Conservation (phyloP, 1,140 invertebrate species). For the Batillaria attramentaria region DNA sequence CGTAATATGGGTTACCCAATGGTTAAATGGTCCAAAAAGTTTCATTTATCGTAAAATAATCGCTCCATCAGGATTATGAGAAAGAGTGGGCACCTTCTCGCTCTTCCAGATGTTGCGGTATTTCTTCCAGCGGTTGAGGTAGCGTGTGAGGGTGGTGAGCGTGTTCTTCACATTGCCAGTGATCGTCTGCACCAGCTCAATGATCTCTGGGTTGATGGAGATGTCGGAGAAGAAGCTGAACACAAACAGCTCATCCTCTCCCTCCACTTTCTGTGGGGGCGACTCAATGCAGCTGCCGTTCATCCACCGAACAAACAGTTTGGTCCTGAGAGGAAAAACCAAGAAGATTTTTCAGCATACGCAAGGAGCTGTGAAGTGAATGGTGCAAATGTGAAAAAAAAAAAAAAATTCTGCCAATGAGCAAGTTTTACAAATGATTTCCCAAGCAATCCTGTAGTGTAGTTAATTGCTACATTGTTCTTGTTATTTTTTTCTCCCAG, state of each 20-base stretch:
- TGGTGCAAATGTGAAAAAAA: no score
- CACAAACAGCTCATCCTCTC: conserved; percentile 75
- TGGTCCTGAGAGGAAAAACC: conserved; percentile 78
- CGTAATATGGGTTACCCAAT: no score
- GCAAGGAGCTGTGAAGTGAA: no score
- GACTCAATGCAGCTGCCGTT: conserved; percentile 84
- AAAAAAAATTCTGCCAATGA: no score
- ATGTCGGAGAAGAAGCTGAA: conserved; percentile 86
- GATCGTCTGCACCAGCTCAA: conserved; percentile 78
- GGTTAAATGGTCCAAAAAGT: no score
- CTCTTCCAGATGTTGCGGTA: conserved; percentile 86
- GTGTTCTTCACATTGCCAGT: conserved; percentile 79
- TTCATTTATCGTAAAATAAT: no score
- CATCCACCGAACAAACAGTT: conserved; percentile 87
- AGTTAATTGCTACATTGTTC: no score
- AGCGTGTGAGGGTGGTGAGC: conserved; percentile 77
- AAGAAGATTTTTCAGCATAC: no score
- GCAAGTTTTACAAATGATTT: no score
- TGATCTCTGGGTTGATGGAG: conserved; percentile 78
- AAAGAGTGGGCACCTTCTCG: conserved; percentile 82
- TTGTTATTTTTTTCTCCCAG: no score
- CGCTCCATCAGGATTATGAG: background rate
- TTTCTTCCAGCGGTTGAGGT: conserved; percentile 83
- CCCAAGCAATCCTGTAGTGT: no score
- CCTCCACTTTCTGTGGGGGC: conserved; percentile 75